These are phyloP conservation scores for Pseudeuparius sepicola DNA, from an alignment of 2,888 invertebrate genomes.

Conservation along the genomic window DNA sequence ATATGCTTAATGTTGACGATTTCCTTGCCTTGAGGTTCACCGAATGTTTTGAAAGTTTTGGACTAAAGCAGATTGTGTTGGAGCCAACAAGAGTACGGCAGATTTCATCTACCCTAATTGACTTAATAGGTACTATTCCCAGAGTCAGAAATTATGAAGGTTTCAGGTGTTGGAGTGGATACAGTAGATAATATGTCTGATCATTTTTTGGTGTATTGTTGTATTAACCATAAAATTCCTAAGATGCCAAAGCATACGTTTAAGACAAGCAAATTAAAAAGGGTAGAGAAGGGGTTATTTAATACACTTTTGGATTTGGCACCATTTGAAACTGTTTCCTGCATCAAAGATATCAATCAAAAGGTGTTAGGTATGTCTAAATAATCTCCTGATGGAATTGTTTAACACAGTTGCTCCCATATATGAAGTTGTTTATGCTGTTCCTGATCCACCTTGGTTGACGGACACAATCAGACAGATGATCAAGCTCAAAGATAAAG, in stretches of 20 bases:
- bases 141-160: neutral
- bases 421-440: neutral
- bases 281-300: neutral
- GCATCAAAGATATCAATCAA: conserved; percentile 1
- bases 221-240: neutral
- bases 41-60: neutral
- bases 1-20: neutral
- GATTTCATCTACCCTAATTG: neutral
- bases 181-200: neutral
- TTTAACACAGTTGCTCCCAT: conserved; percentile 1
- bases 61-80: neutral
- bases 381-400: neutral
- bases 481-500: conserved; percentile 1
- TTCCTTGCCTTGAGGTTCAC: neutral
- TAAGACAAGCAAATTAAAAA: neutral
- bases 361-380: neutral
- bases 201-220: neutral
- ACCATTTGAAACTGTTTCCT: neutral
- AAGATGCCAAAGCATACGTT: neutral
- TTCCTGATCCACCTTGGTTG: neutral
- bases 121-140: too few relatives aligned
- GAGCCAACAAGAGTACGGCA: neutral
- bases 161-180: neutral
- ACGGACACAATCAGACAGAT: neutral
- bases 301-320: neutral